These are phyloP conservation scores for Simalia tracyae DNA, from an alignment of 2,797 vertebrate species.

Conservation along the genomic window DNA sequence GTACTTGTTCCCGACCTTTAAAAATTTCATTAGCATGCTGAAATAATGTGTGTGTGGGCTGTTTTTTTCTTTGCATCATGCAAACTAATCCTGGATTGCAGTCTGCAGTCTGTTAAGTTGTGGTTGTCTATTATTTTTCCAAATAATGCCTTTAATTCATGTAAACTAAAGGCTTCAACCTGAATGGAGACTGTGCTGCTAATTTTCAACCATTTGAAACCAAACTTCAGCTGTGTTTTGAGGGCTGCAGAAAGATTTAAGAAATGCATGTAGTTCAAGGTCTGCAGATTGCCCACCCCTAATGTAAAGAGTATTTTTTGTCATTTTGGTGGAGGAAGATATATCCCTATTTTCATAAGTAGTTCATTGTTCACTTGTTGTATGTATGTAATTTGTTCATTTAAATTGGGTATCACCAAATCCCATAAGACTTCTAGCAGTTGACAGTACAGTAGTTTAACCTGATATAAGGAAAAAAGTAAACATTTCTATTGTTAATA, in stretches of 20 bases:
- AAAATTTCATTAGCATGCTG: not conserved
- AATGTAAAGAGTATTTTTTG: no score
- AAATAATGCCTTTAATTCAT: not conserved
- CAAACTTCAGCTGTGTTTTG: no score
- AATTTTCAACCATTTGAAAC: no score
- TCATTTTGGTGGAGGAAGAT: not conserved
- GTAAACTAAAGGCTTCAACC: not conserved
- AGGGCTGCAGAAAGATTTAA: no score
- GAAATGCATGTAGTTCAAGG: no score
- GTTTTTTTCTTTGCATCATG: not conserved
- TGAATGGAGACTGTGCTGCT: no score
- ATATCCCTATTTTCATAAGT: not conserved
- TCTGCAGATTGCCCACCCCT: no score
- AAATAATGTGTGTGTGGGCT: not conserved
- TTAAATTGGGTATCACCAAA: no score
- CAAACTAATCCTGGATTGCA: not conserved
- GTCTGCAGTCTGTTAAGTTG: not conserved
- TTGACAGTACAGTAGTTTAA: not conserved
- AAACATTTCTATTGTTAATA: slow-evolving; percentile 23
- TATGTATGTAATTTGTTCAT: no score
- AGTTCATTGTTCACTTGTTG: slow-evolving; percentile 22
- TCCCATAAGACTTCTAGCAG: no score
- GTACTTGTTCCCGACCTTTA: not conserved
- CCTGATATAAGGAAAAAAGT: not conserved
- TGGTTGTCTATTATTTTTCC: not conserved